Conservation (phyloP, 2,888 invertebrate genomes). For the Dastarcus helophoroides region DNA sequence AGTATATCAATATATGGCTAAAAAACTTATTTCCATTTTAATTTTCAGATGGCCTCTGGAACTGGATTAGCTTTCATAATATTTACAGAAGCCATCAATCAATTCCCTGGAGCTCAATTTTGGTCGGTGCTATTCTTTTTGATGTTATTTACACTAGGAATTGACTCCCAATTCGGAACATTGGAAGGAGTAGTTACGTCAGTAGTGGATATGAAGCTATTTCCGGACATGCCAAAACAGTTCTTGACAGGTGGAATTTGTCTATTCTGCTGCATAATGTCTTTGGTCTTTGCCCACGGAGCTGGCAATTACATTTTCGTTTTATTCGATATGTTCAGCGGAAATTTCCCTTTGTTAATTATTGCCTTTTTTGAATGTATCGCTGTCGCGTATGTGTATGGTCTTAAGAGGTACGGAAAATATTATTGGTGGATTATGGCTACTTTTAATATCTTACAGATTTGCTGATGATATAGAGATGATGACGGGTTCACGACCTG, state of each 20-base stretch:
- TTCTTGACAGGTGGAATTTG: conserved; percentile 75
- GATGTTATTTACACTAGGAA: conserved; percentile 92
- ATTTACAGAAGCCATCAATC: conserved; percentile 96
- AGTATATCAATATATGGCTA: too few relatives aligned
- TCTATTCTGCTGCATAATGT: conserved; percentile 67
- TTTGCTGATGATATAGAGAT: conserved; percentile 89
- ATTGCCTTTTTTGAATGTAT: conserved; percentile 89
- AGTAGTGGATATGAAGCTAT: conserved; percentile 87
- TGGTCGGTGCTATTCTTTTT: conserved; percentile 95
- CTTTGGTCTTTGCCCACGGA: conserved; percentile 86
- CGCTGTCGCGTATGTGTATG: conserved; percentile 89
- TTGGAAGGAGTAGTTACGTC: conserved; percentile 93
- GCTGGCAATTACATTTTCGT: conserved; percentile 90
- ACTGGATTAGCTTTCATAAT: conserved; percentile 95
- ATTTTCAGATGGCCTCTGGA: conserved; percentile 82
- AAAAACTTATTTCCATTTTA: too few relatives aligned
- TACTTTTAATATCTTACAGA: conserved; percentile 36
- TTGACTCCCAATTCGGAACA: conserved; percentile 94
- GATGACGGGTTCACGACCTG: conserved; percentile 86
- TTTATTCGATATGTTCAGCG: conserved; percentile 87
- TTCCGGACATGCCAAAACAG: conserved; percentile 84
- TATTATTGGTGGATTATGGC: not conserved
- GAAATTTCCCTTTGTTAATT: conserved; percentile 83
- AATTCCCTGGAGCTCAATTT: conserved; percentile 91
- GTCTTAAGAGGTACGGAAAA: conserved; percentile 62